Percentiles rank a stretch among this genome's conserved stretches.
These are phyloP conservation scores for Myiopsitta monachus DNA, from an alignment of 2,113 vertebrate genomes.

Conservation along the genomic window DNA sequence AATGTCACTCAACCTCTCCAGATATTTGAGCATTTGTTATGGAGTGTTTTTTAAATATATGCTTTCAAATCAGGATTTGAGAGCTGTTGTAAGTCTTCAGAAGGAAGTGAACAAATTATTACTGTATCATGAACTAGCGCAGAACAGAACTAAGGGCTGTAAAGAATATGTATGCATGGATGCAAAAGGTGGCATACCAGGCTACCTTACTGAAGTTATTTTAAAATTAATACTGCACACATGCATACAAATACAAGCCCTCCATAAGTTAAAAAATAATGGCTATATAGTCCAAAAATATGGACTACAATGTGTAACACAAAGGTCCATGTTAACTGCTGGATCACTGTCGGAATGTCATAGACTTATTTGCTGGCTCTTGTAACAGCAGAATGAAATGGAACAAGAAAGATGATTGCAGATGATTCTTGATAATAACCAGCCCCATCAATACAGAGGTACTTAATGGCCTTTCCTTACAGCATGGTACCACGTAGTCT, in stretches of 20 bases:
- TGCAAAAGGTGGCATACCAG: background rate
- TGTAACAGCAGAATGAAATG: background rate
- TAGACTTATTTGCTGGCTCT: background rate
- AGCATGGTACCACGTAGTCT: background rate
- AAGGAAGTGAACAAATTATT: background rate
- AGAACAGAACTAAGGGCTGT: background rate
- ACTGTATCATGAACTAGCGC: background rate
- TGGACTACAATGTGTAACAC: background rate
- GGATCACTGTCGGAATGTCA: conserved; percentile 26
- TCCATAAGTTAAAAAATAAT: conserved; percentile 38
- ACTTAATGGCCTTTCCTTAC: background rate
- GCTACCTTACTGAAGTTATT: background rate
- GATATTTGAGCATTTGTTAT: background rate
- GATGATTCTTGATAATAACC: background rate
- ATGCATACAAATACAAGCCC: conserved; percentile 9
- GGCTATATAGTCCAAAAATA: background rate
- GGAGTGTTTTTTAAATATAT: background rate
- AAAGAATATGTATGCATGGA: background rate
- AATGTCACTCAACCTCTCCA: background rate
- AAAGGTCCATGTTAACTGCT: conserved; percentile 32
- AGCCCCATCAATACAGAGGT: background rate
- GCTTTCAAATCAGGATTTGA: background rate
- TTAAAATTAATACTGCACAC: conserved; percentile 15
- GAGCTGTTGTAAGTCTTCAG: background rate
- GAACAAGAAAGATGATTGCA: background rate